Base-by-base conservation (phyloP, 2,888 invertebrate species). In the Frankliniella fusca region DNA sequence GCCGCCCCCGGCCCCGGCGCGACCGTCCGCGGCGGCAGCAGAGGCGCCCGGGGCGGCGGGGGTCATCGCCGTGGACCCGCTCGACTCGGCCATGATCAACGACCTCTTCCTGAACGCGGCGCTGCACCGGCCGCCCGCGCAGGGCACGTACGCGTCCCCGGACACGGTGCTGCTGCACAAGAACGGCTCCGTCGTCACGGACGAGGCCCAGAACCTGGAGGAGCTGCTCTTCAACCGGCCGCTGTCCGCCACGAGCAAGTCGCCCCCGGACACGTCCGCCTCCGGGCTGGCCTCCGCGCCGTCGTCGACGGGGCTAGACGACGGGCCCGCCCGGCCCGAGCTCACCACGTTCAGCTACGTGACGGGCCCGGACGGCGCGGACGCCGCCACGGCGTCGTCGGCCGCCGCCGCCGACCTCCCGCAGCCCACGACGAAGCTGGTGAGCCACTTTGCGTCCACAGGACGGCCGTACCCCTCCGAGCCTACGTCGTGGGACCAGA, bases 91-190 rank as follows among this genome's bases (percentile, higher is more conserved):
- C 23, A 23, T 76, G 23, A 76, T 76, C 70, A 76, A 76, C 70
- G 70, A 76, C 9, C 70, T 76, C 27, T 76, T 80, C 76, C 76
- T 80, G 48, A 82, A 54, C 48, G 80, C 48, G 18, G 70, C 38
- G 80, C 80, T 23, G 80, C 50, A 54, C 80, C 50, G 80, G 80
- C 80, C 80, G 82, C 76, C 80, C 10, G 54, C 54, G 15, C 76
- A 80, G 82, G 82, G 38, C 80, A 48, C 23, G n/a, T 82, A 80
- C 80, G 86, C 85, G 2, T 76, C 70, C 23, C 70, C 70, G 70
- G 90, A 90, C 49, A 90, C 90, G 12, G 87, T 90, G 82, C 85
- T 90, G 10, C 83, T 89, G 9, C 88, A 89, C 84, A 87, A 87
- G 83, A 89, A 89, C 82, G 89, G 89, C 0, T 87, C 88, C 2